Evolutionary conservation across 2,113 vertebrate genomes (phyloP).

Genomic region (Erinaceus europaeus): DNA sequence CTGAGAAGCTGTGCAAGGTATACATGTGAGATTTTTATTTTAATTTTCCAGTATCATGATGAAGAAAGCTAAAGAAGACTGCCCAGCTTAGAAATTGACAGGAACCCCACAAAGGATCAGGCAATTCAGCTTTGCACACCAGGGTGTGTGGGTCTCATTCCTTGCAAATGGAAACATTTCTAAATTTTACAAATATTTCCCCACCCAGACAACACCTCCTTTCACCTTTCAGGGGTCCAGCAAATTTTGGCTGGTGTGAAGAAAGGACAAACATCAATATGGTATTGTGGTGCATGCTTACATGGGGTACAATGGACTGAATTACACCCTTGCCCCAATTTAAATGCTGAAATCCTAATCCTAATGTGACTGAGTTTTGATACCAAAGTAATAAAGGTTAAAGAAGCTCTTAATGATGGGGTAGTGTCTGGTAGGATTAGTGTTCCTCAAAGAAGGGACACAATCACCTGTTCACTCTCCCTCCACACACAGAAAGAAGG

Average conservation of each 20-base stretch:
- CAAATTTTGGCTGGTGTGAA: not conserved
- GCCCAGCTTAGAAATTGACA: not conserved
- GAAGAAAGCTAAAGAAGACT: conserved; percentile 4
- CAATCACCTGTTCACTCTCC: too few relatives aligned
- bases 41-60: not conserved
- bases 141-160: not conserved
- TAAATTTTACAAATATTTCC: not conserved
- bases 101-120: not conserved
- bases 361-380: not conserved
- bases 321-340: not conserved
- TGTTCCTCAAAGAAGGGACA: not conserved
- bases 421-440: not conserved
- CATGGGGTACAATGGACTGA: not conserved
- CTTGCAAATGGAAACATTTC: too few relatives aligned
- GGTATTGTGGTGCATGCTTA: not conserved
- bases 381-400: not conserved
- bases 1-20: not conserved
- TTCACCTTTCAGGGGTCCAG: not conserved
- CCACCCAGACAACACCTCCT: too few relatives aligned
- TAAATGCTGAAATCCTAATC: not conserved
- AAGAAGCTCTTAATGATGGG: not conserved
- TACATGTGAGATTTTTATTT: not conserved
- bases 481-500: not conserved
- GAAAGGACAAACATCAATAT: not conserved
- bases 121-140: not conserved